Conservation (phyloP, 2,113 vertebrate species). For the Tetraodon nigroviridis region DNA sequence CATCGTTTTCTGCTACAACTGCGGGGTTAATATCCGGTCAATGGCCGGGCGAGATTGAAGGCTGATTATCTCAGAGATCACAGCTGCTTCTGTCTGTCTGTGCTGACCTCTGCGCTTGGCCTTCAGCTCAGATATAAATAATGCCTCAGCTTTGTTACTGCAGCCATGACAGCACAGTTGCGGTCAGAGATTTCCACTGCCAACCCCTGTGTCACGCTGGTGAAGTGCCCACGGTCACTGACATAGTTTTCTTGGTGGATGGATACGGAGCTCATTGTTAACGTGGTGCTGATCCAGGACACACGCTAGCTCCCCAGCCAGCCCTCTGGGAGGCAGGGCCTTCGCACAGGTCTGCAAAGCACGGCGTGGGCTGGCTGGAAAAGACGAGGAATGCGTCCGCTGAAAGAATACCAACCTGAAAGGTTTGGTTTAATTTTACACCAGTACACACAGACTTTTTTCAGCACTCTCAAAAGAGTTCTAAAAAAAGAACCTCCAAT, state of each 20-base stretch:
- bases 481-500: too few species aligned
- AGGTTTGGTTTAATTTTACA: too few species aligned
- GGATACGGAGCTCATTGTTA: constrained; percentile 46
- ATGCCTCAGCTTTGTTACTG: constrained; percentile 24
- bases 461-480: too few species aligned
- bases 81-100: constrained; percentile 41
- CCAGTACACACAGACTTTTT: too few species aligned
- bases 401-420: neutral
- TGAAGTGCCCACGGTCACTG: constrained; percentile 19
- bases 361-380: neutral
- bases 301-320: constrained; percentile 27
- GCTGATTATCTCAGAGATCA: constrained; percentile 26
- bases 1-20: constrained; percentile 14
- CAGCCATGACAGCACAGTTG: constrained; percentile 30
- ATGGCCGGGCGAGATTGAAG: constrained; percentile 4
- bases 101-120: constrained; percentile 11
- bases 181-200: constrained; percentile 22
- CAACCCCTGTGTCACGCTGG: constrained; percentile 7
- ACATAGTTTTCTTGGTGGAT: constrained; percentile 21
- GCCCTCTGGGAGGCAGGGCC: constrained; percentile 14
- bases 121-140: constrained; percentile 43
- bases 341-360: neutral
- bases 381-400: neutral
- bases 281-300: constrained; percentile 27
- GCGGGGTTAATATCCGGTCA: constrained; percentile 7